Percentiles rank a stretch among this genome's conserved stretches.
phyloP scores from a whole-genome alignment of 2,888 invertebrate genomes.

The Odontothrips loti region DNA sequence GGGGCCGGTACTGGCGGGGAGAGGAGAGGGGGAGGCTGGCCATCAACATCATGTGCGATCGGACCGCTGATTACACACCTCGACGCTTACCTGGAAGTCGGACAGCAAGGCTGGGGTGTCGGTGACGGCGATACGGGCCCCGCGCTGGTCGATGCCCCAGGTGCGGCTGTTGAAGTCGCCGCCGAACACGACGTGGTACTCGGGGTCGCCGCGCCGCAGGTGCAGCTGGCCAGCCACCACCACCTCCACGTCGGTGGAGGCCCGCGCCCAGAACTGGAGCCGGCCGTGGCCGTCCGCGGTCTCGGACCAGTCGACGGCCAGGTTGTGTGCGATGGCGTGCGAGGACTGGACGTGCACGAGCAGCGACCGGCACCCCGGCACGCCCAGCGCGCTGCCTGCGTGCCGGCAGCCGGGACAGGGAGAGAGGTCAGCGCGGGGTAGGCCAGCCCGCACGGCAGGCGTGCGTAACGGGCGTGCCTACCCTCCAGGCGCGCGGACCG shows the following conservation, averaged over 20 bases:
- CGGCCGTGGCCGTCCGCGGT: background rate
- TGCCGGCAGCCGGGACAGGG: background rate
- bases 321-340: background rate
- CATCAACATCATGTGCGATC: background rate
- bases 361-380: constrained; percentile 7
- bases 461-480: background rate
- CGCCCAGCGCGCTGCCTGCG: background rate
- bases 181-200: constrained; percentile 13
- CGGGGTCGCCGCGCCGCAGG: background rate
- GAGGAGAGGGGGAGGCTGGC: background rate
- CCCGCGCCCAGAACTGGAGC: constrained; percentile 21
- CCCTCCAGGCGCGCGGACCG: background rate
- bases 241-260: constrained; percentile 21
- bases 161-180: constrained; percentile 3
- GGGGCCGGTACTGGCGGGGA: background rate
- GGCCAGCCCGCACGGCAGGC: background rate
- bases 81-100: background rate
- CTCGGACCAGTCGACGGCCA: constrained; percentile 3
- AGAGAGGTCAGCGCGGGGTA: too few species aligned
- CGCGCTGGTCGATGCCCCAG: background rate
- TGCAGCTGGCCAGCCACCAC: background rate
- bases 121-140: background rate
- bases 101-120: background rate
- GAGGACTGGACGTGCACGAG: background rate
- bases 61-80: background rate